Evolutionary conservation across 92 coral and sea anemone genomes (phyloP), one percentile per base, ranked within the genome.

Genomic region (Bergia sp.): DNA sequence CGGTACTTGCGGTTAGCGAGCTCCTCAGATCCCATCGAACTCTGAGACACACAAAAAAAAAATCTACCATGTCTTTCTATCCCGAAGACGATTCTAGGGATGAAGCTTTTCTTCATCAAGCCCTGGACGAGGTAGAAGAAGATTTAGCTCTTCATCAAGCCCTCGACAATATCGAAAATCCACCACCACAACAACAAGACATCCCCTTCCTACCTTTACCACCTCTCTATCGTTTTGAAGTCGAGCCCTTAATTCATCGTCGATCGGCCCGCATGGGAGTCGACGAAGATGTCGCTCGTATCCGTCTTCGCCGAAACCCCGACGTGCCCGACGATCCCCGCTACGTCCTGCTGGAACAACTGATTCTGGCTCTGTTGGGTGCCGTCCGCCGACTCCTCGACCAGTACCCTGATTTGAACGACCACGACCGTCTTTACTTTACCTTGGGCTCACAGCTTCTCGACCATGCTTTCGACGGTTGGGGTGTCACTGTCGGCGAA

Each of bases 21-120:
- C 69, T 61, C 69, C 69, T 61, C 69, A 61, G 69, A 61, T 61
- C 69, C 69, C n/a, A n/a, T n/a, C n/a, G n/a, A n/a, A n/a, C n/a
- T n/a, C n/a, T n/a, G n/a, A n/a, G n/a, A n/a, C n/a, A n/a, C n/a
- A n/a, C n/a, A n/a, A n/a, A n/a, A n/a, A n/a, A n/a, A n/a, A n/a
- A 61, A 61, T 61, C 69, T 61, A 61, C 69, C 69, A 61, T 69
- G 75, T 69, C 37, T 69, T 69, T 69, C 37, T 69, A 23, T 69
- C 75, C 75, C 37, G 37, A 23, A 69, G 37, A 69, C 37, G 75
- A 18, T 69, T 69, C 75, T 69, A 69, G 29, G 29, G 37, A 23
- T 69, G 75, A 69, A 18, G 37, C 75, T 69, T 18, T 69, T 69
- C 37, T 23, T 69, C 37, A 69, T 69, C 37, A 69, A 69, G 75